These are phyloP conservation scores for Drosophila littoralis DNA, from an alignment of 1,140 invertebrate genomes.

Conservation along the genomic window DNA sequence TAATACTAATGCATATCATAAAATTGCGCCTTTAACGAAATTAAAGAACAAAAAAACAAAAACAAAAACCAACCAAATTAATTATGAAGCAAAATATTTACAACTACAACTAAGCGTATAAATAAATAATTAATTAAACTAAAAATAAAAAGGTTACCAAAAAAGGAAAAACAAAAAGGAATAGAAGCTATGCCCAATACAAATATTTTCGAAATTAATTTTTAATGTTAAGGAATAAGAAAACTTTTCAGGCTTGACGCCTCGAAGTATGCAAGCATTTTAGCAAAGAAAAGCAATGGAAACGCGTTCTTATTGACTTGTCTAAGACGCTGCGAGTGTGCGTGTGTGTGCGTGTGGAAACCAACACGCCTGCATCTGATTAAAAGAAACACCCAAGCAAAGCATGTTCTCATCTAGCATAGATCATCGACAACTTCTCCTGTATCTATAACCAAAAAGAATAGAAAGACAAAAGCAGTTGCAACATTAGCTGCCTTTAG, in stretches of 20 bases:
- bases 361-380: conserved; percentile 48
- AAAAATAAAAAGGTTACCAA: conserved; percentile 22
- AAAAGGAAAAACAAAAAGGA: conserved; percentile 35
- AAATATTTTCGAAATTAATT: conserved; percentile 82
- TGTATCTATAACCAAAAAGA: conserved; percentile 12
- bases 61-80: conserved; percentile 37
- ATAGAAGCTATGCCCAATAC: conserved; percentile 62
- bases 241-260: conserved; percentile 8
- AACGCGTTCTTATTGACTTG: conserved; percentile 20
- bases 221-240: conserved; percentile 51
- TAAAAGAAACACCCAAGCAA: conserved; percentile 14
- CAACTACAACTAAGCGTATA: conserved; percentile 69
- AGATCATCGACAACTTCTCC: background rate
- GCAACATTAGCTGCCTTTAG: conserved; percentile 26
- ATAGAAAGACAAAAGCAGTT: conserved; percentile 17
- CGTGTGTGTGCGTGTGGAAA: conserved; percentile 27
- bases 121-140: conserved; percentile 50
- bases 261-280: conserved; percentile 45
- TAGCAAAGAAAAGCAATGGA: conserved; percentile 57
- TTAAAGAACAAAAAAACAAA: conserved; percentile 44
- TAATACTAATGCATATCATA: conserved; percentile 84
- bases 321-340: conserved; percentile 20
- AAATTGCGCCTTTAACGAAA: conserved; percentile 82
- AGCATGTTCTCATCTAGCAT: conserved; percentile 22
- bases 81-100: conserved; percentile 70